Evolutionary conservation across 2,888 invertebrate species (phyloP).

Genomic region (Melinaea menophilus): DNA sequence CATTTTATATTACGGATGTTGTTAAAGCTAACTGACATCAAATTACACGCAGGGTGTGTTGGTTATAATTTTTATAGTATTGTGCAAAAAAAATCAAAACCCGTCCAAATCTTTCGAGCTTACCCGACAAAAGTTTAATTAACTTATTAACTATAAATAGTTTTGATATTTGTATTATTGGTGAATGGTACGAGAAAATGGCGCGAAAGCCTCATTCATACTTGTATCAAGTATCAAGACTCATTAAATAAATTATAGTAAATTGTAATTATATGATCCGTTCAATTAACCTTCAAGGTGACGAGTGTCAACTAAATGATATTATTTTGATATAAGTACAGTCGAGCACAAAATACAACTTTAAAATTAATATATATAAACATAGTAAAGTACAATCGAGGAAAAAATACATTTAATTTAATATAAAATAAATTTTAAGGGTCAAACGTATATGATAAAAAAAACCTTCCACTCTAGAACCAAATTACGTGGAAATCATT

Average conservation of each 20-base stretch:
- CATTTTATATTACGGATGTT: constrained; percentile 10
- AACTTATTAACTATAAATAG: constrained; percentile 2
- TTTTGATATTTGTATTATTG: background rate
- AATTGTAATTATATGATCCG: constrained; percentile 10
- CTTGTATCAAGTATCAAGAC: no score
- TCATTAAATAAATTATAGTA: no score
- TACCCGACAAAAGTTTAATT: constrained; percentile 13
- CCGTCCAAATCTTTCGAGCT: constrained; percentile 17
- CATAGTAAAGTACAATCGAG: no score
- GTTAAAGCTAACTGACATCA: constrained; percentile 23
- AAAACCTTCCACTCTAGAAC: constrained; percentile 13
- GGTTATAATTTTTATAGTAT: constrained; percentile 19
- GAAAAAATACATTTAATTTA: background rate
- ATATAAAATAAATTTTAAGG: background rate
- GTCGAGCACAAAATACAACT: no score
- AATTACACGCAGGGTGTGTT: constrained; percentile 13
- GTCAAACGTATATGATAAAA: constrained; percentile 5
- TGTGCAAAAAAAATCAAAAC: constrained; percentile 12
- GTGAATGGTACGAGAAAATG: constrained; percentile 15
- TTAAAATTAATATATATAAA: no score
- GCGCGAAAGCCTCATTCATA: constrained; percentile 18
- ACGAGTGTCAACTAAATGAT: background rate
- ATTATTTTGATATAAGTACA: no score
- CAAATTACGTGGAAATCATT: constrained; percentile 18
- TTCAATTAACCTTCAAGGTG: constrained; percentile 18